These are phyloP conservation scores for Propithecus perrieri DNA, from an alignment of 2,797 vertebrate genomes.

Conservation along the genomic window DNA sequence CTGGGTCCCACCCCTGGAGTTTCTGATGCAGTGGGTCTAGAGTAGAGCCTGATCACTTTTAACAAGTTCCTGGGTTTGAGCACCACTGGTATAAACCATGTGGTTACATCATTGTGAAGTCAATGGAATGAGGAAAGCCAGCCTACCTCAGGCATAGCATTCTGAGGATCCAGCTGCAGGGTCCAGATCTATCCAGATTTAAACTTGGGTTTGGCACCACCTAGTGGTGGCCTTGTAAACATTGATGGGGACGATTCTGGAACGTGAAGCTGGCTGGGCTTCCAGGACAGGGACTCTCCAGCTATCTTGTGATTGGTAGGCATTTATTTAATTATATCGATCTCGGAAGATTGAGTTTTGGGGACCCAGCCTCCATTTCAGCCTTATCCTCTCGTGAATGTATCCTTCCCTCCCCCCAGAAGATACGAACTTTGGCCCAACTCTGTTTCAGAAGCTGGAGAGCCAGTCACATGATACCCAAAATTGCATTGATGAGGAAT, in stretches of 20 bases:
- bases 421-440: not conserved
- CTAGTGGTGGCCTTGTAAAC: not conserved
- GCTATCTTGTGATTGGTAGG: not conserved
- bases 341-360: not conserved
- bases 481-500: not conserved
- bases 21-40: not conserved
- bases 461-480: not conserved
- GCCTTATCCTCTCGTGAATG: not conserved
- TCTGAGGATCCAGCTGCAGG: not conserved
- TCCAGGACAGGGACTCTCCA: not conserved
- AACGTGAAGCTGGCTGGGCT: not conserved
- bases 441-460: not conserved
- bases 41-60: not conserved
- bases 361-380: not conserved
- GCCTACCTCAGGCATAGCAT: not conserved
- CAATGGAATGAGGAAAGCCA: not conserved
- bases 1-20: not conserved
- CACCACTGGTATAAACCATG: not conserved
- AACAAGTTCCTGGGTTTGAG: not conserved
- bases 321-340: not conserved
- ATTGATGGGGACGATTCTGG: not conserved
- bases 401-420: not conserved
- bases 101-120: not conserved
- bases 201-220: conserved; percentile 8
- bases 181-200: not conserved